Evolutionary conservation across 2,888 invertebrate species (phyloP).

Genomic region (Scrobipalpa costella): DNA sequence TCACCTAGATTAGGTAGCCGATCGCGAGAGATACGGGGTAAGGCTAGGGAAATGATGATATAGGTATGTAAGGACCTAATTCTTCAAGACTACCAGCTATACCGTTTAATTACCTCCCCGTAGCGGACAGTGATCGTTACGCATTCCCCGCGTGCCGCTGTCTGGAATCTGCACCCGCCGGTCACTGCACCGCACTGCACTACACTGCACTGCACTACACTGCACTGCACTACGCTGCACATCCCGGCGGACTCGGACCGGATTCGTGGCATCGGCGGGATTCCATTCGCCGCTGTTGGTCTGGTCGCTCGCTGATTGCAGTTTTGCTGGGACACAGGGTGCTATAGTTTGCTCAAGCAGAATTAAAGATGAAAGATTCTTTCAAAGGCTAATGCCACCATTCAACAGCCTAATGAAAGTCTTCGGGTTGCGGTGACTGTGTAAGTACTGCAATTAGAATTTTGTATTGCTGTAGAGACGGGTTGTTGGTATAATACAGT

Average conservation of each 20-base stretch:
- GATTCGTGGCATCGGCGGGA: conserved; percentile 2
- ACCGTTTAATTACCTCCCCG: neutral
- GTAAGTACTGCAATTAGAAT: too few relatives aligned
- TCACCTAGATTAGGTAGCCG: too few relatives aligned
- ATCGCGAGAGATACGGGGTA: too few relatives aligned
- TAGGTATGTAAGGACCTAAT: too few relatives aligned
- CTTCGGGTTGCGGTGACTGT: too few relatives aligned
- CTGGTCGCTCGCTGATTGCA: neutral
- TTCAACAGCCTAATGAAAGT: too few relatives aligned
- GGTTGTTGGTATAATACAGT: too few relatives aligned
- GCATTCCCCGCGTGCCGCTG: neutral
- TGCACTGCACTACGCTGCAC: conserved; percentile 1
- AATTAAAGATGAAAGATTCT: neutral
- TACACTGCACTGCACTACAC: neutral
- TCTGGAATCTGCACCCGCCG: neutral
- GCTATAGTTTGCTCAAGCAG: neutral
- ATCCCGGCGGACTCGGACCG: too few relatives aligned
- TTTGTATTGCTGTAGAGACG: too few relatives aligned
- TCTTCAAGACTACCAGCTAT: neutral
- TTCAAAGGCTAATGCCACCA: too few relatives aligned
- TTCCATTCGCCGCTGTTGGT: neutral
- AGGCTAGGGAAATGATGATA: too few relatives aligned
- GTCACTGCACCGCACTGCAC: neutral
- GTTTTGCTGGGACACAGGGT: neutral
- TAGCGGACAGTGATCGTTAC: neutral